Base-by-base conservation (phyloP, 2,888 invertebrate genomes). In the Beris chalybata region DNA sequence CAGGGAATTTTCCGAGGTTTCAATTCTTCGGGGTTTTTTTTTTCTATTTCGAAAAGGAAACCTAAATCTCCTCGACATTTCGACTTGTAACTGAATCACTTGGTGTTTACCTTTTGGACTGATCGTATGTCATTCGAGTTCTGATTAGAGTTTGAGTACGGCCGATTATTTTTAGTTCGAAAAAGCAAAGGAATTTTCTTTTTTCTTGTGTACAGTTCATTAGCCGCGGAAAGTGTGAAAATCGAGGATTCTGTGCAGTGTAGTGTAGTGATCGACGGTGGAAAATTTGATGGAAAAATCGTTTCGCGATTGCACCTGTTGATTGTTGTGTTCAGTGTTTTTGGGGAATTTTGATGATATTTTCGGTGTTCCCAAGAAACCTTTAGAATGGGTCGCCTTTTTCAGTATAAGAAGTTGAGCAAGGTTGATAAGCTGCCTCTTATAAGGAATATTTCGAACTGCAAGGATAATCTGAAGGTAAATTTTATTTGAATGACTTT, bases 31-130 rank as follows among this genome's bases (percentile, higher is more conserved):
- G 32, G n/a, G n/a, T 30, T n/a, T 31, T n/a, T 11, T 29, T 48
- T 56, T 31, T 13, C 13, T 38, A 38, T 38, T 38, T n/a, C 45
- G 48, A 59, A 52, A 47, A 38, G 52, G 61, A 38, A 61, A 61
- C 38, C 11, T 38, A 38, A 61, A 12, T 38, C 32, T 22, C 5
- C 29, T 15, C 30, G 29, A 50, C 15, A 61, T 61, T 50, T 64
- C 38, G 50, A 53, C 11, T 65, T 56, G 31, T 31, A 48, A 15
- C 47, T 13, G 29, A 65, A 65, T 55, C 64, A 64, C 54, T 64
- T 32, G 15, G 38, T 30, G 31, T 55, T 45, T 45, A 43, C 43
- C 45, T 56, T 30, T 43, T 48, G 56, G 55, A 53, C 54, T 11
- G 64, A 55, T 47, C 55, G 56, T 56, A 15, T 54, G 64, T 64